Evolutionary conservation across 2,113 vertebrate species (phyloP).

Genomic region (Myotis lucifugus): DNA sequence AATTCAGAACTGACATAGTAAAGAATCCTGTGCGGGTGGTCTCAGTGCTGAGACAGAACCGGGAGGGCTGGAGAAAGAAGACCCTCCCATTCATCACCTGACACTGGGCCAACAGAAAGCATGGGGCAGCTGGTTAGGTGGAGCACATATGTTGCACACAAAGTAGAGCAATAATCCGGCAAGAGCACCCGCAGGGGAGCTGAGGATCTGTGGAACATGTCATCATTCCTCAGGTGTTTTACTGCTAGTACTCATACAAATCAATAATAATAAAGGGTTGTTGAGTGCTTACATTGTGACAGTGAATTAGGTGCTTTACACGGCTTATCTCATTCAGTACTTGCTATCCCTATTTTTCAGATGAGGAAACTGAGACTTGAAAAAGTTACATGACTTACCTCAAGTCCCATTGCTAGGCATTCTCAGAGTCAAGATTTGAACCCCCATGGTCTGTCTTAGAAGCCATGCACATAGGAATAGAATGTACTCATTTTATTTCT

Average conservation of each 20-base stretch:
- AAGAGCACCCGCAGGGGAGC: not conserved
- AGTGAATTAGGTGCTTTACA: not conserved
- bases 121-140: not conserved
- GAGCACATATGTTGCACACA: not conserved
- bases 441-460: not conserved
- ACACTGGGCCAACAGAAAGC: not conserved
- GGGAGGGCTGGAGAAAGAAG: not conserved
- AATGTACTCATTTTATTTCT: slow-evolving; percentile 14
- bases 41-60: not conserved
- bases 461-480: not conserved
- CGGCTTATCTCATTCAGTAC: not conserved
- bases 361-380: not conserved
- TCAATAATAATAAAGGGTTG: not conserved
- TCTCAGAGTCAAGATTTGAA: not conserved
- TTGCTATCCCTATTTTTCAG: not conserved
- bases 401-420: not conserved
- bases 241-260: not conserved
- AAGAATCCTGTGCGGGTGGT: not conserved
- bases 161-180: not conserved
- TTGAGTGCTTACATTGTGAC: not conserved
- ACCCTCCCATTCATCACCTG: not conserved
- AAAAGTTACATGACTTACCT: not conserved
- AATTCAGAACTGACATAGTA: not conserved
- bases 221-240: not conserved
- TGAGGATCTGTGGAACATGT: not conserved